Percentiles rank a stretch among this genome's conserved stretches.
These are phyloP conservation scores for Trisateles emortualis DNA, from an alignment of 2,888 invertebrate species.

Conservation along the genomic window DNA sequence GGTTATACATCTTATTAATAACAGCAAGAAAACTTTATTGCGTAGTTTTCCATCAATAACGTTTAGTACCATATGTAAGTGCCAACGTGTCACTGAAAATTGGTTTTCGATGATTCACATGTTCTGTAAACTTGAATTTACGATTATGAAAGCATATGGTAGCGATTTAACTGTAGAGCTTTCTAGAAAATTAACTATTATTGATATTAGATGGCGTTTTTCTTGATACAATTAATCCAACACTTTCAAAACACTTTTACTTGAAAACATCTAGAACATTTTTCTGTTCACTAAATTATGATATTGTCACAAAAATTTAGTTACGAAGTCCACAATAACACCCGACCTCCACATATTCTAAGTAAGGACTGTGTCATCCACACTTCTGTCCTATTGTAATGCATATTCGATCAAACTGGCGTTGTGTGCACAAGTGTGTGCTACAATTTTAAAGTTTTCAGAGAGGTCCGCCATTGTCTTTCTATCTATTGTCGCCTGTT, in stretches of 20 bases:
- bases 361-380: conserved; percentile 77
- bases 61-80: background rate
- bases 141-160: too few species aligned
- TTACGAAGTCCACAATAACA: conserved; percentile 29
- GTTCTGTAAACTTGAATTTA: background rate
- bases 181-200: too few species aligned
- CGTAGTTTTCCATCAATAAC: too few species aligned
- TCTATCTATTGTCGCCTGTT: conserved; percentile 53
- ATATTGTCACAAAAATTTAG: background rate
- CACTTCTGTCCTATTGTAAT: conserved; percentile 78
- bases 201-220: too few species aligned
- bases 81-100: conserved; percentile 8
- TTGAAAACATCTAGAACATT: background rate
- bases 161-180: too few species aligned
- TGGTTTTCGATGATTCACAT: background rate
- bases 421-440: conserved; percentile 81
- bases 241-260: background rate
- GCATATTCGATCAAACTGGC: conserved; percentile 82
- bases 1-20: conserved; percentile 66
- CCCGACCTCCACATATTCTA: conserved; percentile 63
- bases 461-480: conserved; percentile 62
- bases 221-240: background rate
- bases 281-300: background rate
- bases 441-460: conserved; percentile 69
- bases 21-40: background rate